Percentiles rank a stretch among this genome's conserved stretches.
These are phyloP conservation scores for Martes martes DNA, from an alignment of 2,113 vertebrate genomes.

Conservation along the genomic window DNA sequence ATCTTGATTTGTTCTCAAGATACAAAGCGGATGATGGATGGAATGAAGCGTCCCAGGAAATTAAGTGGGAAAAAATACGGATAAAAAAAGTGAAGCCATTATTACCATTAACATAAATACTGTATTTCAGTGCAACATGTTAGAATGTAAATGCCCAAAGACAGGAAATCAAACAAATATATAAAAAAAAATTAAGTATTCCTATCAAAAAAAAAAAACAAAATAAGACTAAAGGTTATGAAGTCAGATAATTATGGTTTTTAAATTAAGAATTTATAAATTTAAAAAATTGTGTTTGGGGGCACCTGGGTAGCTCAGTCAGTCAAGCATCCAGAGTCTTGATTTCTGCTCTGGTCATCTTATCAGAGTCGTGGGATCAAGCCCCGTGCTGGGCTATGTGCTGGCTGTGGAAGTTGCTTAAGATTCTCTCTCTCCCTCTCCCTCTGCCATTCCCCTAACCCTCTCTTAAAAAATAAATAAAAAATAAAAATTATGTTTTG, in stretches of 20 bases:
- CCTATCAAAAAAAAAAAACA: neutral
- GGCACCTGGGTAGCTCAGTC: neutral
- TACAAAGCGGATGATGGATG: neutral
- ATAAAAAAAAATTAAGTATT: neutral
- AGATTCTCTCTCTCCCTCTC: neutral
- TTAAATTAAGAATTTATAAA: neutral
- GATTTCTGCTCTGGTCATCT: too few species aligned
- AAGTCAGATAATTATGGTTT: neutral
- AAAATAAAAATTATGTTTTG: neutral
- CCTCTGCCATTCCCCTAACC: neutral
- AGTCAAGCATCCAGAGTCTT: too few species aligned
- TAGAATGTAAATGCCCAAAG: neutral
- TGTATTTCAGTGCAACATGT: neutral
- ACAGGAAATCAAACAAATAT: neutral
- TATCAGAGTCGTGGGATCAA: neutral
- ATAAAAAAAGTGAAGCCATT: neutral
- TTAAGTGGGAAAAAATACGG: neutral
- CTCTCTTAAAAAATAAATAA: neutral
- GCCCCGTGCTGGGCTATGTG: neutral
- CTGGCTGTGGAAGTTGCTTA: neutral
- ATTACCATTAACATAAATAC: constrained; percentile 1
- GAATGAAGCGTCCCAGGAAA: neutral
- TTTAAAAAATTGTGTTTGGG: neutral
- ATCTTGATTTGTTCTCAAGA: neutral
- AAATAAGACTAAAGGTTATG: neutral